A percentile compares a stretch with the other conserved stretches of the same genome.
phyloP scores from a whole-genome alignment of 2,888 invertebrate species.

The Cataglyphis livida region DNA sequence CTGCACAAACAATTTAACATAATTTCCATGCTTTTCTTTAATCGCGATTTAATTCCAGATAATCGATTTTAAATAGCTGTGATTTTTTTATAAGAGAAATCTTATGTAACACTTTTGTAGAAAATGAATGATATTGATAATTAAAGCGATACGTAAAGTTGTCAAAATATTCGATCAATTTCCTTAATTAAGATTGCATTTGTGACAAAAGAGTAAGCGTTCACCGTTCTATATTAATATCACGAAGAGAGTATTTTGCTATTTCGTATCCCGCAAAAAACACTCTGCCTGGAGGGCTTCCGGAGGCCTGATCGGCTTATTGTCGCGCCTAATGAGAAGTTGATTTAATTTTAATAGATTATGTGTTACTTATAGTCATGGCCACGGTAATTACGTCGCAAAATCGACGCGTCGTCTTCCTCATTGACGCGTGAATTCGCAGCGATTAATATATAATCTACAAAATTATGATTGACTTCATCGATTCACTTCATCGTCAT shows the following conservation, averaged over 20 bases:
- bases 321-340: slow-evolving; percentile 75
- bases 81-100: slow-evolving; percentile 2
- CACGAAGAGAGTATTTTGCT: not conserved
- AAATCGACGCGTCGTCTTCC: slow-evolving; percentile 5
- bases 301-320: slow-evolving; percentile 60
- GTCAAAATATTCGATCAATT: slow-evolving; percentile 11
- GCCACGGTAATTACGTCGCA: slow-evolving; percentile 68
- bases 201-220: slow-evolving; percentile 7
- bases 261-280: slow-evolving; percentile 14
- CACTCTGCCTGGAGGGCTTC: slow-evolving; percentile 12
- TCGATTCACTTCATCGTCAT: slow-evolving; percentile 19
- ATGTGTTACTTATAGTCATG: slow-evolving; percentile 70
- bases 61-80: not conserved
- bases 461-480: too few relatives aligned
- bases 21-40: not conserved
- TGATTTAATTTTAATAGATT: slow-evolving; percentile 79
- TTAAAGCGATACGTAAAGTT: not conserved
- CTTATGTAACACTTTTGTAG: not conserved
- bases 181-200: slow-evolving; percentile 6
- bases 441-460: slow-evolving; percentile 1
- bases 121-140: not conserved
- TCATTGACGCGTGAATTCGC: slow-evolving; percentile 2
- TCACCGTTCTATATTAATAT: slow-evolving; percentile 25
- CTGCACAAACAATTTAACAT: not conserved
- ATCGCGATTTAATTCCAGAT: not conserved